A percentile compares a stretch with the other conserved stretches of the same genome.
Evolutionary conservation across 2,797 vertebrate species (phyloP).

Genomic region (Phoeniculus purpureus): DNA sequence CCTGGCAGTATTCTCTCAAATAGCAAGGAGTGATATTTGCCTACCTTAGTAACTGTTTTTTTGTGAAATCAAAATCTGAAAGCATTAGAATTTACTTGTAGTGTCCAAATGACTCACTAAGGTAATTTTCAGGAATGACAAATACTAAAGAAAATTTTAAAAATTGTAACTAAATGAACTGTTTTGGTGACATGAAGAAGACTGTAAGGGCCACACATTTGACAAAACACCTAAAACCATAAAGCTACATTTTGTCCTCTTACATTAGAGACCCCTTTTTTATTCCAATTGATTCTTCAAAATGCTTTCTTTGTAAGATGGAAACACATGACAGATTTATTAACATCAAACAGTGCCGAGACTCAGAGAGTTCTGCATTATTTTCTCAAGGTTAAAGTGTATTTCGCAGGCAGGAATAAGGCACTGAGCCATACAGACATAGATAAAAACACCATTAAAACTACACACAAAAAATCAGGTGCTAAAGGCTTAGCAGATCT

Average conservation of each 20-base stretch:
- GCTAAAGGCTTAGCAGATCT: not conserved
- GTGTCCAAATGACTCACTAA: not conserved
- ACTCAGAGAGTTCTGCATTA: not conserved
- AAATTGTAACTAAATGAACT: not conserved
- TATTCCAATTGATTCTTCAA: not conserved
- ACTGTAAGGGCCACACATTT: not conserved
- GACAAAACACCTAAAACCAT: not conserved
- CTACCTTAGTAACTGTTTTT: not conserved
- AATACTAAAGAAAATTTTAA: not conserved
- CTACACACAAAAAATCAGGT: not conserved
- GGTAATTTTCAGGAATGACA: not conserved
- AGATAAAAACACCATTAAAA: not conserved
- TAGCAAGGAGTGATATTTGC: not conserved
- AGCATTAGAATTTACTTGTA: not conserved
- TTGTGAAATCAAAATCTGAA: not conserved
- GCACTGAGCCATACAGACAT: not conserved
- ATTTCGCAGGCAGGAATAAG: not conserved
- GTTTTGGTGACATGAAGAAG: not conserved
- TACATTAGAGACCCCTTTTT: not conserved
- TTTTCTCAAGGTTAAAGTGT: not conserved
- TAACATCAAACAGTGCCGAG: slow-evolving; percentile 14
- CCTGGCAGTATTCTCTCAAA: not conserved
- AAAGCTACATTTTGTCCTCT: not conserved
- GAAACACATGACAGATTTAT: slow-evolving; percentile 6
- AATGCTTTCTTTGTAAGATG: not conserved